Evolutionary conservation across 2,888 invertebrate species (phyloP), one percentile per base, ranked within the genome.

Genomic region (Pocota personata): DNA sequence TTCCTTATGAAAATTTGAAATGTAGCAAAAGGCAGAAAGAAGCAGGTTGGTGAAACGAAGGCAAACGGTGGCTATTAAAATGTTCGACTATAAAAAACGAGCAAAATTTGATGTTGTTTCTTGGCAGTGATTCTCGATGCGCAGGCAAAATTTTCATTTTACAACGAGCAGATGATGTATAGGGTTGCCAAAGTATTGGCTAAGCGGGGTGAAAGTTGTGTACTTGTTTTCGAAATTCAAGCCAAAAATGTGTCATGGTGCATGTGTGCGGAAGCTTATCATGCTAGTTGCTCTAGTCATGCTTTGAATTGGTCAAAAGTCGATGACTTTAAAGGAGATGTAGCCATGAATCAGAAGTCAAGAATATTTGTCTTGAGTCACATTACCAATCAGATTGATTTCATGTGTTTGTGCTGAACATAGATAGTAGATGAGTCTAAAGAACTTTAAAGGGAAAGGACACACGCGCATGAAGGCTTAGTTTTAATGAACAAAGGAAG

Each of bases 61-160:
- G 73, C 73, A 75, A 75, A 80, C 75, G 67, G 6, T 3, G 40
- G 43, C 52, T 58, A 60, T 66, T 80, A 60, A 67, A 67, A 55
- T 67, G 60, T 52, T 32, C 35, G 52, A 37, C 66, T 43, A 50
- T 48, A 55, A 80, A 67, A 67, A 46, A 27, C 30, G 10, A 66
- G 32, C 40, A 37, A n/a, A n/a, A 58, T 76, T 76, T 43, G 10
- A 58, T 50, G 58, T 21, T 27, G 19, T 66, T 58, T 30, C 19
- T 48, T 32, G 48, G 66, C 21, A 35, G 14, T 66, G 66, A 46
- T 35, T 48, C 14, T 4, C 35, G 21, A 12, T 7, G 60, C 40
- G 60, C 40, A 40, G 46, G 12, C 12, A 48, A 48, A 48, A 35
- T 48, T 66, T 48, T 21, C 46, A 43, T 40, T 62, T 43, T 27